phyloP scores from a whole-genome alignment of 1,140 invertebrate species.

The Ganaspis sp. region DNA sequence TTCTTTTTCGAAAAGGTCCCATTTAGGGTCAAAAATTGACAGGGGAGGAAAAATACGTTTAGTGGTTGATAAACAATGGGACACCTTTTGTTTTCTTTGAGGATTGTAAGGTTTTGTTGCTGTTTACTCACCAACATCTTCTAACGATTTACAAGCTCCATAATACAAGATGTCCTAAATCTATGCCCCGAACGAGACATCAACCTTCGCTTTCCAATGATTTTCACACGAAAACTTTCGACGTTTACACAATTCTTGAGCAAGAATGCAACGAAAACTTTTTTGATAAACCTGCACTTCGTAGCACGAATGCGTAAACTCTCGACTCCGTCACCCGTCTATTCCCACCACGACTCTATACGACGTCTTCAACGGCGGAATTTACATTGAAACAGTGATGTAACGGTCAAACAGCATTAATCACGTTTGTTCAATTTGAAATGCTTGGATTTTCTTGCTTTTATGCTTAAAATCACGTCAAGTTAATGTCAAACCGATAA shows the following conservation, averaged over 20 bases:
- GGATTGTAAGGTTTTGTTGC: slow-evolving; percentile 34
- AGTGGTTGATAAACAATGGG: not conserved
- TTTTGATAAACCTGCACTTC: slow-evolving; percentile 45
- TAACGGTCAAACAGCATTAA: slow-evolving; percentile 24
- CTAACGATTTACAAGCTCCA: slow-evolving; percentile 55
- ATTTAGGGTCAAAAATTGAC: not conserved
- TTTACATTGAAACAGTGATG: slow-evolving; percentile 39
- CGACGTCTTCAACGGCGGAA: slow-evolving; percentile 35
- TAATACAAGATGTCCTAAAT: slow-evolving; percentile 47
- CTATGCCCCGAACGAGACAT: slow-evolving; percentile 36
- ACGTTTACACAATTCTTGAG: slow-evolving; percentile 36
- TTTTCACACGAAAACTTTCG: slow-evolving; percentile 10
- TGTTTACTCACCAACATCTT: slow-evolving; percentile 67
- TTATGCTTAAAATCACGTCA: not conserved
- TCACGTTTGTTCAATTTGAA: not conserved
- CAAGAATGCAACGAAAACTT: slow-evolving; percentile 35
- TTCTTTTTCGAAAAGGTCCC: not conserved
- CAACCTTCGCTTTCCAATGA: slow-evolving; percentile 33
- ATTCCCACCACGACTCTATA: slow-evolving; percentile 48
- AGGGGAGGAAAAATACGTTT: not conserved
- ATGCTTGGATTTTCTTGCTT: not conserved
- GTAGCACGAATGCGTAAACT: slow-evolving; percentile 50
- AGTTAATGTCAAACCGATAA: not conserved
- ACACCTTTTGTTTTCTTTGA: slow-evolving; percentile 29
- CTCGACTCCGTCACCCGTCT: slow-evolving; percentile 50